Evolutionary conservation across 2,113 vertebrate species (phyloP).

Genomic region (Numenius arquata): DNA sequence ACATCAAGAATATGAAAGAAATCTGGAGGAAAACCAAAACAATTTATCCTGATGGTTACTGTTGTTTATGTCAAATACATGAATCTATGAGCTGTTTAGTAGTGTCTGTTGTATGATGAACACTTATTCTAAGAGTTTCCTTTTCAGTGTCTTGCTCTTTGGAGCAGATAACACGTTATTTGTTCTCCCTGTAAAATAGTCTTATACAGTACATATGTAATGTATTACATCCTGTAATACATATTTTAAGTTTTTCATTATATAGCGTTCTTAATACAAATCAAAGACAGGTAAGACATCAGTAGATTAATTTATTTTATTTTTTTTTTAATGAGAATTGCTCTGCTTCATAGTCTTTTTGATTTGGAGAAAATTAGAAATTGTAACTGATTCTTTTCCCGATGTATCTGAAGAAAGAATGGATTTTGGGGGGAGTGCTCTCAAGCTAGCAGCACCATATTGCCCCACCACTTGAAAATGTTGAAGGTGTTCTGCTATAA

Average conservation of each 20-base stretch:
- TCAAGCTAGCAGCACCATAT: background rate
- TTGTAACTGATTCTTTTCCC: background rate
- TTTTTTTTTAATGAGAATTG: background rate
- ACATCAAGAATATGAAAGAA: background rate
- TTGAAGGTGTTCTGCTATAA: background rate
- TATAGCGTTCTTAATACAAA: background rate
- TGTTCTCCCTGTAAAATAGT: background rate
- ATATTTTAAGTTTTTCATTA: background rate
- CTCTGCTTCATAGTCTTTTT: background rate
- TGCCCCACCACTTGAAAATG: background rate
- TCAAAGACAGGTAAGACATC: background rate
- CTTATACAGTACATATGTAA: background rate
- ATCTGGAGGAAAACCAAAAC: background rate
- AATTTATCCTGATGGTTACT: background rate
- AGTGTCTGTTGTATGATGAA: background rate
- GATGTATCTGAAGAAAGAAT: accelerated
- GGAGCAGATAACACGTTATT: background rate
- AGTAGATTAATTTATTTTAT: background rate
- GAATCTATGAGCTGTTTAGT: background rate
- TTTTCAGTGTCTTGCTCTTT: background rate
- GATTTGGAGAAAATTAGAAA: background rate
- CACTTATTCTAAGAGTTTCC: background rate
- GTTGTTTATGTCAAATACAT: background rate
- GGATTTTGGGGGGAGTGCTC: background rate
- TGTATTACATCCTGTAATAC: background rate